Conservation (phyloP, 1,140 invertebrate species). For the Cotesia chilonis region DNA sequence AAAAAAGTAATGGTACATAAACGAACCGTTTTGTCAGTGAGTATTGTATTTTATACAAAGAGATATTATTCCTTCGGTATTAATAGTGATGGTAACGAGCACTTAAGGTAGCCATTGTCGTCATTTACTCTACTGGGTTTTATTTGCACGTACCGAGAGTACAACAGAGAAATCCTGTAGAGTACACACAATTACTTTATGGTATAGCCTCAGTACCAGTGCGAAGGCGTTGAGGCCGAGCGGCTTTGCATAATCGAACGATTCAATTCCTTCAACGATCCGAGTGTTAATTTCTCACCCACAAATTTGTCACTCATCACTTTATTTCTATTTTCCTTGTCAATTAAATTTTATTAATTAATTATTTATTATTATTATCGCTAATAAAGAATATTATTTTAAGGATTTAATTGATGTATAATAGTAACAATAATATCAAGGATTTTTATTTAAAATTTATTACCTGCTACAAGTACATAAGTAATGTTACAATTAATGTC, state of each 20-base stretch:
- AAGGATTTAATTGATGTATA: too few relatives aligned
- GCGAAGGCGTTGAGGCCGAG: constrained; percentile 46
- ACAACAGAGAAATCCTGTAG: not conserved
- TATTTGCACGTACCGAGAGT: not conserved
- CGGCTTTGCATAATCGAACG: constrained; percentile 56
- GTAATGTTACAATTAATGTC: constrained; percentile 3
- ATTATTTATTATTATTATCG: not conserved
- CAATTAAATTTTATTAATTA: not conserved
- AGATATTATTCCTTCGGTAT: constrained; percentile 22
- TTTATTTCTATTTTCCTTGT: constrained; percentile 4
- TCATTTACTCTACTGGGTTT: constrained; percentile 26
- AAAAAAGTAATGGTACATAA: not conserved
- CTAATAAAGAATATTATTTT: too few relatives aligned
- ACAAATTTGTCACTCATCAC: constrained; percentile 17
- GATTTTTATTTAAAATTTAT: constrained; percentile 3
- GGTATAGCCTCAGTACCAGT: too few relatives aligned
- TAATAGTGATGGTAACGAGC: constrained; percentile 28
- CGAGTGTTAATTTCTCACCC: constrained; percentile 5
- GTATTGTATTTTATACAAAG: not conserved
- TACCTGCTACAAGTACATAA: not conserved
- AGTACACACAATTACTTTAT: not conserved
- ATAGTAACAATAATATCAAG: not conserved
- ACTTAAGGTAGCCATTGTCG: constrained; percentile 5
- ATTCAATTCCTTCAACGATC: constrained; percentile 48
- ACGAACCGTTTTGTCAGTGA: not conserved